Conservation (phyloP, 2,113 vertebrate species). For the Melanerpes formicivorus region DNA sequence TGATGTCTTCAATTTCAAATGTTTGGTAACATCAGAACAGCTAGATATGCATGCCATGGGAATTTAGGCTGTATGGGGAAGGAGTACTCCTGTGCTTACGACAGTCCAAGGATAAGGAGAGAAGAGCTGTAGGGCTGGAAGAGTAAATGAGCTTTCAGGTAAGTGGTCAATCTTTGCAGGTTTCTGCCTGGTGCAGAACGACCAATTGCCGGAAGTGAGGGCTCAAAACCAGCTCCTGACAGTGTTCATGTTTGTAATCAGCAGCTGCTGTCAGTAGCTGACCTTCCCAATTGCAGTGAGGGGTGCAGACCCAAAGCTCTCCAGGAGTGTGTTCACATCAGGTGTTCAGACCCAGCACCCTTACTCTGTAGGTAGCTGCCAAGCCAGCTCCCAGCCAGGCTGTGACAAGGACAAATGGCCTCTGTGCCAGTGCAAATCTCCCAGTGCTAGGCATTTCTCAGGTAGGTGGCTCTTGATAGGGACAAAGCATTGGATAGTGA, state of each 20-base stretch:
- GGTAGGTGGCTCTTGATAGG: not conserved
- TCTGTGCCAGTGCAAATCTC: not conserved
- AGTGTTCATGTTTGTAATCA: not conserved
- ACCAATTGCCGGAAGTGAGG: not conserved
- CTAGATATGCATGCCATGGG: not conserved
- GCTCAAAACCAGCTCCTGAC: not conserved
- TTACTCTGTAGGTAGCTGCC: slow-evolving; percentile 24
- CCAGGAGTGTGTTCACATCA: not conserved
- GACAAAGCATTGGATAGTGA: accelerated
- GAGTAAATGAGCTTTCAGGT: not conserved
- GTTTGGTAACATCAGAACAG: not conserved
- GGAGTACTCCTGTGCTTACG: not conserved
- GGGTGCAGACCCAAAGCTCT: accelerated
- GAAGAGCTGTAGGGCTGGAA: not conserved
- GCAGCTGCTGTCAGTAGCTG: not conserved
- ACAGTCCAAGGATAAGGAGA: not conserved
- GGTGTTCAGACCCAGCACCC: not conserved
- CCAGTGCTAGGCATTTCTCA: not conserved
- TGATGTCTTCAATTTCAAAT: not conserved
- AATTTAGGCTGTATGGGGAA: not conserved
- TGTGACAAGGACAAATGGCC: not conserved
- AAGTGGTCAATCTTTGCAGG: not conserved
- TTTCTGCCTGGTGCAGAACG: not conserved
- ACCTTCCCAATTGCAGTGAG: not conserved
- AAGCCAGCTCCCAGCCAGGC: not conserved